Base-by-base conservation (phyloP, 2,888 invertebrate species). In the Phyto melanocephala region DNA sequence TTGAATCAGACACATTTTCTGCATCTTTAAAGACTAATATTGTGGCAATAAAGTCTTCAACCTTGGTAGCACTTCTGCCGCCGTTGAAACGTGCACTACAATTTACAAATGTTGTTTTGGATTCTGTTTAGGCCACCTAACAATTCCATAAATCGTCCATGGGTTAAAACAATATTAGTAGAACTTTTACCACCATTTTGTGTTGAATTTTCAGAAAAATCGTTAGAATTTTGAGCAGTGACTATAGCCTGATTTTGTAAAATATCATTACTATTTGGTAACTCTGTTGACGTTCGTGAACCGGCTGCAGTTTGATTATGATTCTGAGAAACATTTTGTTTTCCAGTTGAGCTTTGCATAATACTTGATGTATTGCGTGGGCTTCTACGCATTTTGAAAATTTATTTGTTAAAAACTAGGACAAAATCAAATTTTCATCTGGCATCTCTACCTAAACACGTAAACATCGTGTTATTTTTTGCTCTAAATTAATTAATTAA, bases 51-150 rank as follows among this genome's bases (percentile, higher is more conserved):
- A n/a, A n/a, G n/a, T n/a, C n/a, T n/a, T n/a, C n/a, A n/a, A n/a
- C n/a, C n/a, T n/a, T n/a, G n/a, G n/a, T n/a, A n/a, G n/a, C n/a
- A n/a, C n/a, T 77, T 45, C 24, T 45, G 15, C 67, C 58, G 15
- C 74, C 74, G 54, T 33, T 75, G 24, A 75, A 75, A 24, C 65
- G 74, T 1, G 74, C 42, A 20, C 35, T 65, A 35, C 72, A 72
- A 13, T 45, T 72, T 20, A 20, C 35, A 22, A 72, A 72, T 3
- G 72, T 72, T n/a, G n/a, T 15, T 50, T 62, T 45, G n/a, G 35
- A 13, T 62, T 60, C 15, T 24, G 6, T 56, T 56, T 33, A 56
- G 11, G 11, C 56, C 33, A 8, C 56, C n/a, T n/a, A n/a, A n/a
- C n/a, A n/a, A n/a, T n/a, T n/a, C n/a, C n/a, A n/a, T n/a, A n/a